Base-by-base conservation (phyloP, 2,113 vertebrate genomes). In the Suncus etruscus region DNA sequence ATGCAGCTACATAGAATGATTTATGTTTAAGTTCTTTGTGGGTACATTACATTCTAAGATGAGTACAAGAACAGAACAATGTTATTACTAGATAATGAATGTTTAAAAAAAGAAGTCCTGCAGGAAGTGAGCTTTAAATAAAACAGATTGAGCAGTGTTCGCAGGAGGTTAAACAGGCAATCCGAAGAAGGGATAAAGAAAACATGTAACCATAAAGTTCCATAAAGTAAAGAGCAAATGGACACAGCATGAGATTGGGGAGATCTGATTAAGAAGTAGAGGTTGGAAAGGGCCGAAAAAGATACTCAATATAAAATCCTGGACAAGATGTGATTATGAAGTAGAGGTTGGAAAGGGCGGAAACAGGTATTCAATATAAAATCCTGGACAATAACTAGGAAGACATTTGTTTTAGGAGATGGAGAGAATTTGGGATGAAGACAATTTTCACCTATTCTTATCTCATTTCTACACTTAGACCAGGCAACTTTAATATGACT, bases 401-500 rank as follows among this genome's bases (percentile, higher is more conserved):
- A 70, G 51, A 77, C 50, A 73, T 84, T 32, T 65, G 61, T 86
- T 86, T 77, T 54, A 14, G 65, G 79, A 74, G 25, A 66, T n/a
- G 63, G 25, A 6, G 83, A 15, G 18, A 54, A 50, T 66, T n/a
- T 5, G n/a, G 75, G 2, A n/a, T 69, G 39, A 83, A 80, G 45
- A 79, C 11, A 79, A 54, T 8, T 50, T 79, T 86, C 24, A n/a
- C 54, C 65, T 83, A 91, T 22, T 6, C 72, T 85, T 69, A 82
- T 61, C 3, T 65, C 47, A 90, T 61, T 77, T 90, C 47, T 83
- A 6, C 45, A 32, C n/a, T 80, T 88, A 86, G 47, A 50, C 11
- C 48, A 80, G 39, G 48, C 92, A 75, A 78, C 0, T 47, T 18
- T 78, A 32, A 91, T 74, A 20, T 61, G 18, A 80, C 84, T 73